Conservation (phyloP, 1,140 invertebrate genomes). For the Orchesella cincta region DNA sequence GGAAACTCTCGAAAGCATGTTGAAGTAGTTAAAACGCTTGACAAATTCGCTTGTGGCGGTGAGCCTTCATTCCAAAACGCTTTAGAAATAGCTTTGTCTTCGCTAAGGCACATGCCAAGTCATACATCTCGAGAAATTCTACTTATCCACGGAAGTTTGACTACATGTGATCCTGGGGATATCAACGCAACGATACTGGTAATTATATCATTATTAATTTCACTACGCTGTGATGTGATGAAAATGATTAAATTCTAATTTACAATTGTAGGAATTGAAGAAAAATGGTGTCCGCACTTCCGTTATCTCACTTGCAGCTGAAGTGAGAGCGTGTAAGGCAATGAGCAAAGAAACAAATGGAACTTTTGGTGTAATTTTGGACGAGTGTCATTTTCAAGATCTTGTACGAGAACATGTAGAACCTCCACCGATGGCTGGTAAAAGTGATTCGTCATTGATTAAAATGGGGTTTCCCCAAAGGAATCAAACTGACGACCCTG, state of each 20-base stretch:
- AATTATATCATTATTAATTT: slow-evolving; percentile 40
- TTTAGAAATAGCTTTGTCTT: slow-evolving; percentile 80
- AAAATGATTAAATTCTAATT: slow-evolving; percentile 11
- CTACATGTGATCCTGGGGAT: slow-evolving; percentile 94
- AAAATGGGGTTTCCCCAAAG: slow-evolving; percentile 92
- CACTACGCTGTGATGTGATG: slow-evolving; percentile 32
- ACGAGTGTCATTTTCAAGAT: slow-evolving; percentile 86
- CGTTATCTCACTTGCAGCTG: slow-evolving; percentile 91
- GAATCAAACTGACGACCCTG: slow-evolving; percentile 51
- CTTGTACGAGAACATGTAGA: slow-evolving; percentile 72
- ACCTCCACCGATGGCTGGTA: slow-evolving; percentile 72
- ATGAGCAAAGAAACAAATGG: slow-evolving; percentile 82
- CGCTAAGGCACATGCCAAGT: slow-evolving; percentile 83
- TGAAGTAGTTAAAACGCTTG: slow-evolving; percentile 59
- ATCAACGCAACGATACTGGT: slow-evolving; percentile 85
- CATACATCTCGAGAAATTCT: slow-evolving; percentile 91
- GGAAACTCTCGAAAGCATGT: slow-evolving; percentile 81
- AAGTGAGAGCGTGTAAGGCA: slow-evolving; percentile 84
- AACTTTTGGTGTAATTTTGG: slow-evolving; percentile 81
- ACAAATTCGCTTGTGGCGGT: slow-evolving; percentile 63
- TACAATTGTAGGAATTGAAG: slow-evolving; percentile 55
- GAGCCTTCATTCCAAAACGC: slow-evolving; percentile 95
- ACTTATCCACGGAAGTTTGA: slow-evolving; percentile 89
- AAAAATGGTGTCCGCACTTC: slow-evolving; percentile 76
- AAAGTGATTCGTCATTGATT: slow-evolving; percentile 78